These are phyloP conservation scores for Alligator sinensis DNA, from an alignment of 2,113 vertebrate genomes.

Conservation along the genomic window DNA sequence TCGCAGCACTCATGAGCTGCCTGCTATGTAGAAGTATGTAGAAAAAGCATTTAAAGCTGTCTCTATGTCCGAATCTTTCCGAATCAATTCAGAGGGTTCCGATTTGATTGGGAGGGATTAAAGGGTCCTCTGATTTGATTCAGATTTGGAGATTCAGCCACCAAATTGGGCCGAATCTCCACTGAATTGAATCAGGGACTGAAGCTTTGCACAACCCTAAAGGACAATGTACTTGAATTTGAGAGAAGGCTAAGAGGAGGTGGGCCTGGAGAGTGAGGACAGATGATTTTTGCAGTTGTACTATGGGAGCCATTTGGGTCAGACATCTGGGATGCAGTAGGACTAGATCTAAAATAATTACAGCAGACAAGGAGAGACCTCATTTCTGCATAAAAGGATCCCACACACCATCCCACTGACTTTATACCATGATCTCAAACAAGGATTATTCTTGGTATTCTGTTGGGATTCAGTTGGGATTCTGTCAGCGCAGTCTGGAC, in stretches of 20 bases:
- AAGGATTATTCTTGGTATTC: background rate
- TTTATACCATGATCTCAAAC: background rate
- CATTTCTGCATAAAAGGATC: background rate
- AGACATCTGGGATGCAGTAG: background rate
- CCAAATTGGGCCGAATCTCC: too few relatives aligned
- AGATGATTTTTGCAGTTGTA: conserved; percentile 45
- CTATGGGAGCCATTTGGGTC: background rate
- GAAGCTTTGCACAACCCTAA: too few relatives aligned
- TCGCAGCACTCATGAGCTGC: too few relatives aligned
- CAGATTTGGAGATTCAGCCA: too few relatives aligned
- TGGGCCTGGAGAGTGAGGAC: background rate
- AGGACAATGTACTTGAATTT: conserved; percentile 29
- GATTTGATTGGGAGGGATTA: too few relatives aligned
- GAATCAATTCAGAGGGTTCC: too few relatives aligned
- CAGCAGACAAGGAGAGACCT: background rate
- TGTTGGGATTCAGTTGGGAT: background rate
- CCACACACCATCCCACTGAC: background rate
- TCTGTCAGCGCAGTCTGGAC: too few relatives aligned
- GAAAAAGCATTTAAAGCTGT: too few relatives aligned
- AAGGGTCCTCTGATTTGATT: too few relatives aligned
- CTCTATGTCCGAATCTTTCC: too few relatives aligned
- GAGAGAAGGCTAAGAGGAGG: background rate
- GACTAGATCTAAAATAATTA: background rate
- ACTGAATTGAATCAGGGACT: too few relatives aligned
- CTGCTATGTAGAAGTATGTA: too few relatives aligned